Conservation (phyloP, 2,113 vertebrate species). For the Ceyx cyanopectus region DNA sequence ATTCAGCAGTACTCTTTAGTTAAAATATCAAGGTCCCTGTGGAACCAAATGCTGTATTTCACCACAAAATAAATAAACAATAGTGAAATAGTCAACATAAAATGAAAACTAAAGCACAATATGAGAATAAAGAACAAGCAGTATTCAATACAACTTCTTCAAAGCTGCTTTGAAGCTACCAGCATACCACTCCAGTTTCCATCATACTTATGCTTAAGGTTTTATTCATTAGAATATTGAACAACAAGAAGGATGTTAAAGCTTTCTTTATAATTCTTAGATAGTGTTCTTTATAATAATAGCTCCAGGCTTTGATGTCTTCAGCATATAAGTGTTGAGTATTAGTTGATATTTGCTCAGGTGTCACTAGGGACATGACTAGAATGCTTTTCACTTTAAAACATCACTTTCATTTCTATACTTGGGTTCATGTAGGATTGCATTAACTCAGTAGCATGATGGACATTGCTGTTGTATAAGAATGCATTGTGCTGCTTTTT, state of each 20-base stretch:
- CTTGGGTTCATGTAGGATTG: not conserved
- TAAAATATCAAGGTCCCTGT: not conserved
- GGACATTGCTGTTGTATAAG: not conserved
- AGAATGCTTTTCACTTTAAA: not conserved
- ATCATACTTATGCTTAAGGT: not conserved
- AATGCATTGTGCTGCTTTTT: not conserved
- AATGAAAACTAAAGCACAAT: not conserved
- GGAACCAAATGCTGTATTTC: not conserved
- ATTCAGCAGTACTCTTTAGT: not conserved
- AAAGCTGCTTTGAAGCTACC: conserved; percentile 13
- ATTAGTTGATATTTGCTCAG: conserved; percentile 3
- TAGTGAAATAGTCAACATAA: not conserved
- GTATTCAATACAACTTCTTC: not conserved
- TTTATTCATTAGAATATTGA: conserved; percentile 23
- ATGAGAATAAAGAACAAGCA: not conserved
- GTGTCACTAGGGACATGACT: conserved; percentile 12
- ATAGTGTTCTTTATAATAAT: not conserved
- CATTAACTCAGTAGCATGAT: conserved; percentile 46
- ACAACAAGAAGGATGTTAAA: not conserved
- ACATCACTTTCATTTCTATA: conserved; percentile 5
- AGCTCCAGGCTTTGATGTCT: not conserved
- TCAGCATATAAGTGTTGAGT: not conserved
- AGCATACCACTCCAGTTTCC: not conserved
- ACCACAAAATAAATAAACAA: not conserved
- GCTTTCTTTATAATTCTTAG: not conserved